Conservation (phyloP, 1,140 invertebrate species). For the Pseudomyrmex pallidus region DNA sequence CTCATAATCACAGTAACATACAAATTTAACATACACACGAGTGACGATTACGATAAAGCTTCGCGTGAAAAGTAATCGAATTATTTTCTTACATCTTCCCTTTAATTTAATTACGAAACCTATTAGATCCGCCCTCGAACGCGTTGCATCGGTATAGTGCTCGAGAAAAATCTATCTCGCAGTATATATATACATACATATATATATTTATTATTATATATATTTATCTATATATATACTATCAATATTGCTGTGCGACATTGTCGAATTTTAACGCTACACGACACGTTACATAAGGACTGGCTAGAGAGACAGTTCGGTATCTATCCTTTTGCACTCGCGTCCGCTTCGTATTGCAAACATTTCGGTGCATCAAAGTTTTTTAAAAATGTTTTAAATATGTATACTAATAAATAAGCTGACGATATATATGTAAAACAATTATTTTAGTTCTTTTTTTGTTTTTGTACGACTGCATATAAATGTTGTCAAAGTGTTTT, state of each 20-base stretch:
- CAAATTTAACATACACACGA: constrained; percentile 44
- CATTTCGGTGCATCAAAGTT: too few species aligned
- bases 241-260: constrained; percentile 56
- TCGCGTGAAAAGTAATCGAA: constrained; percentile 41
- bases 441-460: too few species aligned
- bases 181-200: constrained; percentile 21
- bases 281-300: constrained; percentile 63
- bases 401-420: too few species aligned
- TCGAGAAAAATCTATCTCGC: constrained; percentile 42
- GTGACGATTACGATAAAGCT: constrained; percentile 33
- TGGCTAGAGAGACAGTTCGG: constrained; percentile 71
- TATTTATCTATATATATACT: too few species aligned
- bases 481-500: too few species aligned
- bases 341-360: background rate
- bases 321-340: constrained; percentile 53
- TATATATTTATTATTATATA: too few species aligned
- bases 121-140: constrained; percentile 42
- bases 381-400: background rate
- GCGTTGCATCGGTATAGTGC: constrained; percentile 41
- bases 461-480: too few species aligned
- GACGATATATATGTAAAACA: too few species aligned
- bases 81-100: background rate
- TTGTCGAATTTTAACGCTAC: constrained; percentile 53
- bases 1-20: constrained; percentile 53
- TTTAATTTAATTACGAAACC: background rate